These are phyloP conservation scores for Mesocricetus auratus DNA, from an alignment of 2,113 vertebrate genomes.

Conservation along the genomic window DNA sequence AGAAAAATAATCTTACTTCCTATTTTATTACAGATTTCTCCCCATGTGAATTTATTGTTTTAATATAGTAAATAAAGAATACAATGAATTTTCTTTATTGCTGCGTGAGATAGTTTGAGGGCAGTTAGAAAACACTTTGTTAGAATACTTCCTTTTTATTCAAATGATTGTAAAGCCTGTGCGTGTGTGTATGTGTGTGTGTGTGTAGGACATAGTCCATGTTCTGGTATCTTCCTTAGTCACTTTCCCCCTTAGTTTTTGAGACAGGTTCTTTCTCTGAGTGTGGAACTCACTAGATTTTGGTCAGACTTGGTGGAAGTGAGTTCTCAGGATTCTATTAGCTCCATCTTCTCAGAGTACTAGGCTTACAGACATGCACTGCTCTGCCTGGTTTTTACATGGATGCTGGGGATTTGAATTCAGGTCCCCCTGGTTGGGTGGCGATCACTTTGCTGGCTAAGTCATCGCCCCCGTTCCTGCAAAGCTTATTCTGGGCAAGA, in stretches of 20 bases:
- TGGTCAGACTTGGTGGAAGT: not conserved
- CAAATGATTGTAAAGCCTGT: not conserved
- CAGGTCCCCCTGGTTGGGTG: not conserved
- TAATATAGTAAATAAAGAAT: constrained; percentile 72
- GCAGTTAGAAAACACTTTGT: constrained; percentile 57
- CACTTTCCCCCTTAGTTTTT: not conserved
- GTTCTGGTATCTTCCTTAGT: not conserved
- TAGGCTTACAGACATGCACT: too few relatives aligned
- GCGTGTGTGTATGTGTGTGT: not conserved
- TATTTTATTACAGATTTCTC: constrained; percentile 72
- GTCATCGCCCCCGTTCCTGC: not conserved
- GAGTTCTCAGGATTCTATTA: not conserved
- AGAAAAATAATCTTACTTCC: constrained; percentile 77
- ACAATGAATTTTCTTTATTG: constrained; percentile 67
- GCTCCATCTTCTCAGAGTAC: not conserved
- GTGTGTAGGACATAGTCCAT: not conserved
- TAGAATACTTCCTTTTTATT: constrained; percentile 54
- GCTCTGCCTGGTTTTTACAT: not conserved
- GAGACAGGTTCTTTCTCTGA: not conserved
- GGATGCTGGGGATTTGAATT: not conserved
- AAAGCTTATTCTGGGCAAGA: constrained; percentile 47
- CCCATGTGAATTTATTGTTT: constrained; percentile 65
- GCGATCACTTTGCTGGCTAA: not conserved
- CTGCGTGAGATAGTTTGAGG: constrained; percentile 49
- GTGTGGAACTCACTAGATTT: not conserved